Evolutionary conservation across 2,888 invertebrate genomes (phyloP).

Genomic region (Harpalus rubripes): DNA sequence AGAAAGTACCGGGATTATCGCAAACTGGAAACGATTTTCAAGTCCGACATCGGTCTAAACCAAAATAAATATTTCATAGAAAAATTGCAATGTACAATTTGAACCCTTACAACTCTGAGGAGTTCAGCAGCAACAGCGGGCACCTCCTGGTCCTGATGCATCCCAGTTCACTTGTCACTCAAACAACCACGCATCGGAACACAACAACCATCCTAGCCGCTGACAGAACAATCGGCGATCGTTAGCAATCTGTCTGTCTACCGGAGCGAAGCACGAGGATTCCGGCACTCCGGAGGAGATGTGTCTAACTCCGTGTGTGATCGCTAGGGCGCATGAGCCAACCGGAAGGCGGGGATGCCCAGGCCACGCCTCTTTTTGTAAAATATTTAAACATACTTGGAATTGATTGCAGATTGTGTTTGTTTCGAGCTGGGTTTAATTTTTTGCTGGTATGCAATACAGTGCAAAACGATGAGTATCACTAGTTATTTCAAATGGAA

Average conservation of each 20-base stretch:
- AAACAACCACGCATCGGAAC: slow-evolving; percentile 19
- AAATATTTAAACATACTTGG: slow-evolving; percentile 55
- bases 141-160: slow-evolving; percentile 77
- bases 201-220: neutral
- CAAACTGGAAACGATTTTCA: too few species aligned
- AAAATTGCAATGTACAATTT: too few species aligned
- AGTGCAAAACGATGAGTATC: neutral
- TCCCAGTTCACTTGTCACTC: slow-evolving; percentile 69
- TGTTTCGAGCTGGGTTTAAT: slow-evolving; percentile 16
- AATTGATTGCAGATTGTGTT: slow-evolving; percentile 15
- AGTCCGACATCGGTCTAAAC: too few species aligned
- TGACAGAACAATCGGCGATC: slow-evolving; percentile 34
- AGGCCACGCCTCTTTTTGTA: slow-evolving; percentile 73
- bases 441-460: neutral
- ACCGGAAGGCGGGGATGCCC: slow-evolving; percentile 72
- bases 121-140: slow-evolving; percentile 75
- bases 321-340: slow-evolving; percentile 72
- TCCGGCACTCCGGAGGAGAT: slow-evolving; percentile 54
- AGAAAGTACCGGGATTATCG: too few species aligned
- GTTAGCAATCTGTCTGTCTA: slow-evolving; percentile 51
- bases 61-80: too few species aligned
- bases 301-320: slow-evolving; percentile 47
- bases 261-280: slow-evolving; percentile 52
- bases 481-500: too few species aligned
- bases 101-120: slow-evolving; percentile 75